A percentile compares a stretch with the other conserved stretches of the same genome.
Conservation (phyloP, 2,888 invertebrate species). For the Clitarchus hookeri region DNA sequence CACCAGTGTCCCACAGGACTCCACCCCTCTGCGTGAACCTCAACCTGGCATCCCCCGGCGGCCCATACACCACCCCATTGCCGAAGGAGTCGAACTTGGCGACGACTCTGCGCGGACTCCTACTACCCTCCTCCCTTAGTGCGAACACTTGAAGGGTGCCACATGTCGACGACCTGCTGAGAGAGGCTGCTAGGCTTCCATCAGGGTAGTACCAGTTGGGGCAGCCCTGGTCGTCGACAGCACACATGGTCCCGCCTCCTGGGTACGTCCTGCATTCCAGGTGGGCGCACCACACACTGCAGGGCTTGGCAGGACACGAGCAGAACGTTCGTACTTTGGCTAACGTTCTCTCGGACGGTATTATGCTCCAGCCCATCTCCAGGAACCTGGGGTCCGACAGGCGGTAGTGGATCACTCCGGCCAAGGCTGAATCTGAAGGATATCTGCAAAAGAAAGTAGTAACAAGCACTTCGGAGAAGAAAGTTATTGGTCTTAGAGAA, state of each 20-base stretch:
- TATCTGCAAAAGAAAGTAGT: neutral
- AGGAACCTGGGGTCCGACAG: conserved; percentile 18
- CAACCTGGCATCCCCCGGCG: neutral
- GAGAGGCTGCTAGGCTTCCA: neutral
- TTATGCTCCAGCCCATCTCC: conserved; percentile 1
- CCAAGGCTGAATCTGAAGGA: neutral
- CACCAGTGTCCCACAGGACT: neutral
- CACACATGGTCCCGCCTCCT: neutral
- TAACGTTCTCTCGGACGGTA: neutral
- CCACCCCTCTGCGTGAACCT: conserved; percentile 12
- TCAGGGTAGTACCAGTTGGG: neutral
- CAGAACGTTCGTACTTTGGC: neutral
- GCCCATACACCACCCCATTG: neutral
- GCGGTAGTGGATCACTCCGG: neutral
- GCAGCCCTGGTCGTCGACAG: neutral
- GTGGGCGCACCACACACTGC: neutral
- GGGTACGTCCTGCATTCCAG: neutral
- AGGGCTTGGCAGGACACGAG: neutral
- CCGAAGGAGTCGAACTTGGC: neutral
- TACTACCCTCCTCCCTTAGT: neutral
- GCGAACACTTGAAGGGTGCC: neutral
- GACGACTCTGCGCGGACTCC: neutral
- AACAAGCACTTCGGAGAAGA: neutral
- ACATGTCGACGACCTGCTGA: neutral
- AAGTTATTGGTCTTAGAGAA: no score